Evolutionary conservation across 2,113 vertebrate species (phyloP).

Genomic region (Columba livia): DNA sequence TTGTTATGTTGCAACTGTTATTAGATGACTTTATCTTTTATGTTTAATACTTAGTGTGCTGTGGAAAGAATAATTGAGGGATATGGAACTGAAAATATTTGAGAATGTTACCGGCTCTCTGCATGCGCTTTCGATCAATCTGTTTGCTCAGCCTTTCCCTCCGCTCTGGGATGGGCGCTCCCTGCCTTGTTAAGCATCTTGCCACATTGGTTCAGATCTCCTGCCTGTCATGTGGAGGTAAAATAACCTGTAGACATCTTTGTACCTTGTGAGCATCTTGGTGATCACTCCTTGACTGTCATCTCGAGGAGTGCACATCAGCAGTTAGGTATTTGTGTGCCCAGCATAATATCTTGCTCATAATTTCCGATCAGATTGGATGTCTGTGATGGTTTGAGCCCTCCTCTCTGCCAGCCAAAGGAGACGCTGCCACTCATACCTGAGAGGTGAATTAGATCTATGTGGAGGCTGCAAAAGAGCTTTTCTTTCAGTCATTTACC

Average conservation of each 20-base stretch:
- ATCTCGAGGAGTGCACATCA: not conserved
- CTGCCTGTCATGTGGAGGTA: not conserved
- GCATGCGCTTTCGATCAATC: not conserved
- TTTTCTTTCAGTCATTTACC: constrained; percentile 10
- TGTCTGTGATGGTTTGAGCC: not conserved
- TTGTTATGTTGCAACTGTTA: not conserved
- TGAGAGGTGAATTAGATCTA: not conserved
- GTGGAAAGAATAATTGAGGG: not conserved
- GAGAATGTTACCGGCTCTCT: not conserved
- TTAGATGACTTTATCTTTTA: constrained; percentile 4
- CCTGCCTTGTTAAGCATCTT: not conserved
- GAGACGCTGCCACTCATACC: not conserved
- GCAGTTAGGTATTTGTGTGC: not conserved
- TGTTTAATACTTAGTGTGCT: not conserved
- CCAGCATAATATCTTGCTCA: fast-evolving
- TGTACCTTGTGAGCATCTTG: not conserved
- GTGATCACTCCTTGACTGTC: not conserved
- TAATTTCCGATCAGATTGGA: not conserved
- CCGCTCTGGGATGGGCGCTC: not conserved
- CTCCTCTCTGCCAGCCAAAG: not conserved
- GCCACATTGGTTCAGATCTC: not conserved
- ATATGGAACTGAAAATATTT: not conserved
- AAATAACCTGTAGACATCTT: not conserved
- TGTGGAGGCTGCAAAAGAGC: not conserved
- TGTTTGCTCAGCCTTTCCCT: not conserved